Evolutionary conservation across 2,888 invertebrate genomes (phyloP).

Genomic region (Elaeidobius kamerunicus): DNA sequence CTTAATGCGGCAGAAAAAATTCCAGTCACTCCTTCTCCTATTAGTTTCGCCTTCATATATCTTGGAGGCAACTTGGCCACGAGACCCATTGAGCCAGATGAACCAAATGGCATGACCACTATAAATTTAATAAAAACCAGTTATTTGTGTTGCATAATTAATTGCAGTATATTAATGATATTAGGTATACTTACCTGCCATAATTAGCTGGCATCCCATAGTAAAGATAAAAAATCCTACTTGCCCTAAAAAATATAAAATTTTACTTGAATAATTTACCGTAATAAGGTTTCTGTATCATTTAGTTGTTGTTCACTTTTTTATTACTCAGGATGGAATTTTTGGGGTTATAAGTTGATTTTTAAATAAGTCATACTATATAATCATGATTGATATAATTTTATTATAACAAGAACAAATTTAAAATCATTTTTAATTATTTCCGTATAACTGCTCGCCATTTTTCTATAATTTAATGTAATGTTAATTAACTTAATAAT

Average conservation of each 20-base stretch:
- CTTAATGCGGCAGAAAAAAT: slow-evolving; percentile 22
- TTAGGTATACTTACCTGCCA: slow-evolving; percentile 9
- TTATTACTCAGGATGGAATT: no score
- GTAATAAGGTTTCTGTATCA: no score
- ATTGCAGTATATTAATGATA: not conserved
- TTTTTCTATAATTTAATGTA: no score
- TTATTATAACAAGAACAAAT: slow-evolving; percentile 6
- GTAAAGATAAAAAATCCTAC: slow-evolving; percentile 8
- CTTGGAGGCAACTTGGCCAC: slow-evolving; percentile 18
- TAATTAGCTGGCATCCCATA: slow-evolving; percentile 1
- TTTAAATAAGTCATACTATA: no score
- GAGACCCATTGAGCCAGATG: slow-evolving; percentile 15
- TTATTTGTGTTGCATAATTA: no score
- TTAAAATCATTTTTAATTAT: no score
- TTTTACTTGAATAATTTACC: no score
- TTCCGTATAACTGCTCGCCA: no score
- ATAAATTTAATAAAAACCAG: no score
- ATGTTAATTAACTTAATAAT: no score
- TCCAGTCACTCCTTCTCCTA: slow-evolving; percentile 20
- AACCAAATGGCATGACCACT: slow-evolving; percentile 18
- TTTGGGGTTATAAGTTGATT: no score
- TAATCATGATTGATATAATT: slow-evolving; percentile 2
- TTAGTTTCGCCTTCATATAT: slow-evolving; percentile 19
- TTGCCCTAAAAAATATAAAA: slow-evolving; percentile 21
- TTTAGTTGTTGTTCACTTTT: no score